Evolutionary conservation across 2,113 vertebrate genomes (phyloP).

Genomic region (Lophura nycthemera): DNA sequence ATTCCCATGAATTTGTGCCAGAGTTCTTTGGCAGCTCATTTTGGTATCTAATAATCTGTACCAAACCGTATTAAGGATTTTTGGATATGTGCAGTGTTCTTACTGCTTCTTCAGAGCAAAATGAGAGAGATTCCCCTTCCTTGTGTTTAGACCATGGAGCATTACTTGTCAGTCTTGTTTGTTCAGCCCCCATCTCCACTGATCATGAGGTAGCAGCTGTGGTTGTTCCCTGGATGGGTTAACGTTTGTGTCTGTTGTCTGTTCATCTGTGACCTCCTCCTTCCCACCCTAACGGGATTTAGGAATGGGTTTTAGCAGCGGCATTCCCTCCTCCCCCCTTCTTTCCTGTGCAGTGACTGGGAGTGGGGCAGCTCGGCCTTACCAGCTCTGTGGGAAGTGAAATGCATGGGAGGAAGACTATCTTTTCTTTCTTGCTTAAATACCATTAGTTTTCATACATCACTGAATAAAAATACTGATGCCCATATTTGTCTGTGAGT

Average conservation of each 20-base stretch:
- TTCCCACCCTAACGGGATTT: background rate
- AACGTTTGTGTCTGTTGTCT: background rate
- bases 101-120: background rate
- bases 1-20: slow-evolving; percentile 31
- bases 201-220: background rate
- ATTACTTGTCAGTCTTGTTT: background rate
- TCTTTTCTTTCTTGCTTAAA: accelerated
- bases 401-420: background rate
- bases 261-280: background rate
- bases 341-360: background rate
- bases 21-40: background rate
- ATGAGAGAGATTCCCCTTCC: background rate
- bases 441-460: background rate
- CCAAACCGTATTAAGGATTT: background rate
- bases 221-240: background rate
- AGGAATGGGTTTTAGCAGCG: background rate
- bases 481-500: background rate
- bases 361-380: background rate
- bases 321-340: accelerated
- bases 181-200: background rate
- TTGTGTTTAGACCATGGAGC: background rate
- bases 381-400: background rate
- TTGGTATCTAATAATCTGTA: slow-evolving; percentile 8
- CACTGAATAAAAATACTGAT: background rate
- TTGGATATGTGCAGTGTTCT: background rate